A percentile compares a stretch with the other conserved stretches of the same genome.
phyloP scores from a whole-genome alignment of 1,140 invertebrate genomes.

The Neomicropteryx cornuta region DNA sequence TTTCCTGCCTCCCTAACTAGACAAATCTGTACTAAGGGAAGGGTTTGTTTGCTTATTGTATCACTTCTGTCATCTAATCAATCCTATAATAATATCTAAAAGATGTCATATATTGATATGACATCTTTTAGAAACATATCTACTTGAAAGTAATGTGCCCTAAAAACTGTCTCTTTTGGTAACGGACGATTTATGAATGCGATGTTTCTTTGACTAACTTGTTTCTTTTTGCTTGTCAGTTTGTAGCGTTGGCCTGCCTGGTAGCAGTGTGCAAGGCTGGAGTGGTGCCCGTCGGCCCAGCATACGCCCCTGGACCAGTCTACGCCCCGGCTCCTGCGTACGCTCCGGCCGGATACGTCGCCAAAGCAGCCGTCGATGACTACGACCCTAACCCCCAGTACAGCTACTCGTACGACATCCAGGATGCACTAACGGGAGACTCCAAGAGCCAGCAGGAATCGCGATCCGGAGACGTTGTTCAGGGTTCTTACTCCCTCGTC shows the following conservation, averaged over 20 bases:
- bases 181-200: too few species aligned
- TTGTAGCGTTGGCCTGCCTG: slow-evolving; percentile 25
- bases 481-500: slow-evolving; percentile 50
- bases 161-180: slow-evolving; percentile 6
- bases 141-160: slow-evolving; percentile 13
- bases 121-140: background rate
- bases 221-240: slow-evolving; percentile 18
- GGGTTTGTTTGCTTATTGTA: background rate
- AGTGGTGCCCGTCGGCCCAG: slow-evolving; percentile 15
- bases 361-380: slow-evolving; percentile 34
- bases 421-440: slow-evolving; percentile 46
- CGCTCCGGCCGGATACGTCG: slow-evolving; percentile 24
- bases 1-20: too few species aligned
- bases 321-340: slow-evolving; percentile 17
- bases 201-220: slow-evolving; percentile 4
- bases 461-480: slow-evolving; percentile 49
- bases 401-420: slow-evolving; percentile 55
- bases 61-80: background rate
- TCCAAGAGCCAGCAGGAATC: slow-evolving; percentile 38
- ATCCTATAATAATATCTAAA: background rate
- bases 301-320: slow-evolving; percentile 7
- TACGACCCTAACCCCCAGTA: slow-evolving; percentile 54
- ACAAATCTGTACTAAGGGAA: too few species aligned
- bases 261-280: slow-evolving; percentile 21
- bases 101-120: background rate